phyloP scores from a whole-genome alignment of 2,797 vertebrate genomes.

The Atherinosoma microstoma region DNA sequence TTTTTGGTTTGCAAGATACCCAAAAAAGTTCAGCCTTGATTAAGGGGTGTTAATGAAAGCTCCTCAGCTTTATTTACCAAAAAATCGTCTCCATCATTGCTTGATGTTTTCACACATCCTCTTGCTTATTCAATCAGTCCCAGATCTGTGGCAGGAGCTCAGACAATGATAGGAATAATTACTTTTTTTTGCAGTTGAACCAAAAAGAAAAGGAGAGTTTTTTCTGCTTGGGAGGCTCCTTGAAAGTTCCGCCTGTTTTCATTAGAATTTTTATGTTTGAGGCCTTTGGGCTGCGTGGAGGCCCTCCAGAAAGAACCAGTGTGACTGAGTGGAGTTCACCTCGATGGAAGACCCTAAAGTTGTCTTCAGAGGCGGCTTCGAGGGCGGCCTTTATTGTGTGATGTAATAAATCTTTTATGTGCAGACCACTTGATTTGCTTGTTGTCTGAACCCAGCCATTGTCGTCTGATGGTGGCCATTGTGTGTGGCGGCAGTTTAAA shows the following conservation, averaged over 20 bases:
- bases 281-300: slow-evolving; percentile 66
- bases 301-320: slow-evolving; percentile 67
- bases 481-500: slow-evolving; percentile 69
- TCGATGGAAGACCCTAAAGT: slow-evolving; percentile 56
- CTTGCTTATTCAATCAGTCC: slow-evolving; percentile 39
- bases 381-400: slow-evolving; percentile 77
- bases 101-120: slow-evolving; percentile 48
- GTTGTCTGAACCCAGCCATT: slow-evolving; percentile 79
- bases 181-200: slow-evolving; percentile 50
- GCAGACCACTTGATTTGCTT: slow-evolving; percentile 77
- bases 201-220: slow-evolving; percentile 53
- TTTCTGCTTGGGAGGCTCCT: slow-evolving; percentile 65
- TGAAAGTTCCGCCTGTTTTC: slow-evolving; percentile 58
- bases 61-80: slow-evolving; percentile 64
- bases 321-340: slow-evolving; percentile 71
- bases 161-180: slow-evolving; percentile 59
- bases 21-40: slow-evolving; percentile 63
- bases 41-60: slow-evolving; percentile 61
- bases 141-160: slow-evolving; percentile 36
- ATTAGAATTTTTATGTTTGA: slow-evolving; percentile 79
- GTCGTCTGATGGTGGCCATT: slow-evolving; percentile 72
- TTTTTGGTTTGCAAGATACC: slow-evolving; percentile 55
- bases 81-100: slow-evolving; percentile 47
- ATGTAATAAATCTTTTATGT: slow-evolving; percentile 82
- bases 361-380: slow-evolving; percentile 58